These are phyloP conservation scores for Norana najaformis DNA, from an alignment of 2,888 invertebrate genomes.

Conservation along the genomic window DNA sequence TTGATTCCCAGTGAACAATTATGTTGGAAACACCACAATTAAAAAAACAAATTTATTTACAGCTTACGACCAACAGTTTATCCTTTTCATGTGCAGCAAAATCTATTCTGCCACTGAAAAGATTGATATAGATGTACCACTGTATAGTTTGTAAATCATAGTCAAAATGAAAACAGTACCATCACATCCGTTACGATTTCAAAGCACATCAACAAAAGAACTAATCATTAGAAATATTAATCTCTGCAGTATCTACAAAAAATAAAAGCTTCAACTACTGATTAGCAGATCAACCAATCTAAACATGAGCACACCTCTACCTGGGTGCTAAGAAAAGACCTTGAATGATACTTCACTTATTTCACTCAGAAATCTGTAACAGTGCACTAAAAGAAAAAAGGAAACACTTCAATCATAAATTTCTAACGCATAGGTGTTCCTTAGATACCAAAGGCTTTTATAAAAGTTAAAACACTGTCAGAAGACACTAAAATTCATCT, in stretches of 20 bases:
- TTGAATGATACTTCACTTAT: background rate
- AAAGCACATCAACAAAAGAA: conserved; percentile 13
- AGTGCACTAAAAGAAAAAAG: background rate
- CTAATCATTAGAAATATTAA: conserved; percentile 5
- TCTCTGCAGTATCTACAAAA: background rate
- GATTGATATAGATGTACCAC: background rate
- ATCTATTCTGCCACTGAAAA: background rate
- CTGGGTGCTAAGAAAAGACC: background rate
- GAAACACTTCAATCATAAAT: background rate
- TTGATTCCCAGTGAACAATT: background rate
- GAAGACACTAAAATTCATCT: background rate
- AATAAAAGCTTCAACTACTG: background rate
- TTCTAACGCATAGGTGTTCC: background rate
- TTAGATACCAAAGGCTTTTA: background rate
- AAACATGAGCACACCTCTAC: background rate
- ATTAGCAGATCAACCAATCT: background rate
- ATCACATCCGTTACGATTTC: conserved; percentile 13
- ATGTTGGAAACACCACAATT: background rate
- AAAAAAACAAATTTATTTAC: background rate
- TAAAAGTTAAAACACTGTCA: background rate
- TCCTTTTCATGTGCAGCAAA: background rate
- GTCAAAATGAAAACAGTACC: background rate
- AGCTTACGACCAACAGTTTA: background rate
- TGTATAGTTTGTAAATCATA: background rate
- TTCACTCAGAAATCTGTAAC: background rate